Percentiles rank a stretch among this genome's conserved stretches.
phyloP scores from a whole-genome alignment of 2,888 invertebrate species.

The Temnothorax ravouxi region DNA sequence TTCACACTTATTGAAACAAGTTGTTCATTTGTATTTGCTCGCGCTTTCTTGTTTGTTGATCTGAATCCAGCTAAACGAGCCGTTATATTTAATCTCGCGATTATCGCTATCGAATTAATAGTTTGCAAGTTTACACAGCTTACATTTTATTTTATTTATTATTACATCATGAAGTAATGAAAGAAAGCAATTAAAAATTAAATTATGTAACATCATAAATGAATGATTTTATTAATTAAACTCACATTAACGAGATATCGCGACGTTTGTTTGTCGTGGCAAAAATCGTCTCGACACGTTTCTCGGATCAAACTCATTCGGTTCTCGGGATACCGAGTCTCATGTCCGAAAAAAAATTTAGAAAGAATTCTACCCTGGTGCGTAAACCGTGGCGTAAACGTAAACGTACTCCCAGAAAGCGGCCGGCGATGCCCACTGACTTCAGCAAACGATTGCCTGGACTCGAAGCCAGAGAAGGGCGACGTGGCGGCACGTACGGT shows the following conservation, averaged over 20 bases:
- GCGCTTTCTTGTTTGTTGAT: not conserved
- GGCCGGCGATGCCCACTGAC: constrained; percentile 82
- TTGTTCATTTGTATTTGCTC: not conserved
- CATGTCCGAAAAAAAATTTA: not conserved
- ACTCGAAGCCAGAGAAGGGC: constrained; percentile 79
- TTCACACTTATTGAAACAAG: not conserved
- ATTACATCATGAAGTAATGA: not conserved
- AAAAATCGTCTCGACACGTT: not conserved
- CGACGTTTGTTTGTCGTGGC: not conserved
- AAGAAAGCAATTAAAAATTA: not conserved
- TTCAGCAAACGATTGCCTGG: constrained; percentile 81
- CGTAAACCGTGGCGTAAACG: constrained; percentile 25
- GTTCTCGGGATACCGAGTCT: not conserved
- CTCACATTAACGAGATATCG: not conserved
- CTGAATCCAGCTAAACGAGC: not conserved
- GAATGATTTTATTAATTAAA: constrained; percentile 27
- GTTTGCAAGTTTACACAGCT: not conserved
- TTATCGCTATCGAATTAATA: not conserved
- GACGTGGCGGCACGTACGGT: constrained; percentile 51
- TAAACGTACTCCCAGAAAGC: constrained; percentile 82
- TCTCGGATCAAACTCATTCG: not conserved
- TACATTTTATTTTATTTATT: not conserved
- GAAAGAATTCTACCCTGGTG: not conserved
- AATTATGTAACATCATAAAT: not conserved
- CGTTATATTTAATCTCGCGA: not conserved